Base-by-base conservation (phyloP, 2,113 vertebrate genomes). In the Jacana jacana region DNA sequence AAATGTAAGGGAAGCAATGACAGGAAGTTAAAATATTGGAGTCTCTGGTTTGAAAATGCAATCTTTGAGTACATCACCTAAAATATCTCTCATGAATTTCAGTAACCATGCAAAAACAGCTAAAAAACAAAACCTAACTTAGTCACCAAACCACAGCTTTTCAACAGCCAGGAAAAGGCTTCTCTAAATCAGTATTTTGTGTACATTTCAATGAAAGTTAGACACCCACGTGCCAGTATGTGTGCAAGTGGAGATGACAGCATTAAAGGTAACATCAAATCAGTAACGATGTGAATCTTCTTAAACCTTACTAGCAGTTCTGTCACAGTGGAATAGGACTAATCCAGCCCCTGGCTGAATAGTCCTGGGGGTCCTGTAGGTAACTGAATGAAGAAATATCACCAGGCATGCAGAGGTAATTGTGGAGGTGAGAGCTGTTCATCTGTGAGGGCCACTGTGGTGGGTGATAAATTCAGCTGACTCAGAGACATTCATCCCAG, bases 61-160 rank as follows among this genome's bases (percentile, higher is more conserved):
- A 11, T 72, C n/a, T 77, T 91, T 77, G 44, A 76, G 27, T 27
- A 11, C 42, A 73, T 65, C 40, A 86, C 27, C 60, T 73, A 95
- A 95, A 96, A 94, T 92, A 88, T 39, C 71, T 77, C 58, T 35
- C 54, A 73, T 52, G 37, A 91, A 77, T 94, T 95, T 91, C 22
- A 77, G 54, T 66, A 94, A 91, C 54, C 73, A 40, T 68, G 54
- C 44, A 91, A 88, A 81, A 88, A 23, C 75, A 63, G 37, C 35
- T 89, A 8, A 88, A 93, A 95, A 89, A 46, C 87, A 89, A 96
- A 88, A 35, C 70, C 8, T 63, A 86, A 91, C 63, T 93, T 94
- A 95, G 88, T 83, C 91, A 94, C 61, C 30, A 92, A 92, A 81
- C 76, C 60, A 88, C 81, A 93, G 52, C 25, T 94, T 80, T 86